These are phyloP conservation scores for Biston betularia DNA, from an alignment of 2,888 invertebrate species.

Conservation along the genomic window DNA sequence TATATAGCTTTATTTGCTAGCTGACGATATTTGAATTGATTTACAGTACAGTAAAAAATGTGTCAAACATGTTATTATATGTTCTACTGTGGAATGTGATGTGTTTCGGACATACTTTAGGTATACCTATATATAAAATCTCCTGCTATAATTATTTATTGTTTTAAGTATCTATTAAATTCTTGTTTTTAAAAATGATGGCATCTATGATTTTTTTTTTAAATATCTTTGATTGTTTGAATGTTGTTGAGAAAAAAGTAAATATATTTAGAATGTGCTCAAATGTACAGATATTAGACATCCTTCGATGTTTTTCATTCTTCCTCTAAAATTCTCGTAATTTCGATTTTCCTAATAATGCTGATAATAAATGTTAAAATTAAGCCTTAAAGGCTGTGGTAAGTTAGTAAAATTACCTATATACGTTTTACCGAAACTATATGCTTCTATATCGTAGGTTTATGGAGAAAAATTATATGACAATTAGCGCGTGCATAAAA, in stretches of 20 bases:
- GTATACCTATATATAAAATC: too few species aligned
- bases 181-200: not conserved
- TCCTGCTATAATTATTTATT: too few species aligned
- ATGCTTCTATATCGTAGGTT: conserved; percentile 44
- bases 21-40: too few species aligned
- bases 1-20: too few species aligned
- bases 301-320: conserved; percentile 59
- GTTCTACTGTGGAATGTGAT: too few species aligned
- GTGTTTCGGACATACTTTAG: too few species aligned
- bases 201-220: not conserved
- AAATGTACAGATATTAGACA: conserved; percentile 73
- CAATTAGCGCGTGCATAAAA: conserved; percentile 16
- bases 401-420: conserved; percentile 45
- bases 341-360: conserved; percentile 56
- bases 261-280: conserved; percentile 62
- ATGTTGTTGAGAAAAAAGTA: conserved; percentile 32
- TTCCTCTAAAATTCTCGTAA: conserved; percentile 63
- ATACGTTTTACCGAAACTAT: conserved; percentile 34
- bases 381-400: conserved; percentile 79
- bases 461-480: conserved; percentile 19
- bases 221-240: conserved; percentile 9
- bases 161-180: not conserved
- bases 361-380: conserved; percentile 60
- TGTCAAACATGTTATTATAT: too few species aligned
- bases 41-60: too few species aligned